Conservation (phyloP, 30 jellyfish, hydroid and myxozoan species). For the Rhopilema esculentum region DNA sequence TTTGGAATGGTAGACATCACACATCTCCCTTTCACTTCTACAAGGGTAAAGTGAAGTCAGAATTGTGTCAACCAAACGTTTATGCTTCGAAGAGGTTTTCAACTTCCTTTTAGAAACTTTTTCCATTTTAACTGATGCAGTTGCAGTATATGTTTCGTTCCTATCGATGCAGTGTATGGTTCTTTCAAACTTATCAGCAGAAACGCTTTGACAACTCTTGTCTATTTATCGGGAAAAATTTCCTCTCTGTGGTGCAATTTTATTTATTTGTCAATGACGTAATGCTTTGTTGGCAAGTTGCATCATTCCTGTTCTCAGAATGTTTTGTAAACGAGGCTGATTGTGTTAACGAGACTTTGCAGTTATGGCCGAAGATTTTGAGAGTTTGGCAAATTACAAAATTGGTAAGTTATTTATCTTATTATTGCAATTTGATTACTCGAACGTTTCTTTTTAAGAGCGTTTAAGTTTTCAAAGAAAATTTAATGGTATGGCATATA, state of each 20-base stretch:
- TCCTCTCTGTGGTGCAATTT: slow-evolving; percentile 32
- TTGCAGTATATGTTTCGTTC: too few relatives aligned
- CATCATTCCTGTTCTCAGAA: too few relatives aligned
- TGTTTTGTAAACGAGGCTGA: slow-evolving; percentile 19
- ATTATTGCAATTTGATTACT: neutral
- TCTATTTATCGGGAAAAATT: neutral
- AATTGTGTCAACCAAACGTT: neutral
- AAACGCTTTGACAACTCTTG: neutral
- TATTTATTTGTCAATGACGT: slow-evolving; percentile 12
- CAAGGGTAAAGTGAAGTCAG: neutral
- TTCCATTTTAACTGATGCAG: neutral
- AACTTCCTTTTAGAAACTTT: neutral
- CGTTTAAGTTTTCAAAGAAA: too few relatives aligned
- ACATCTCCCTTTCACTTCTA: neutral
- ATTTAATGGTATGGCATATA: too few relatives aligned
- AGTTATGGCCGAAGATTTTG: slow-evolving; percentile 72
- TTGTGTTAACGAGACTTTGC: slow-evolving; percentile 7
- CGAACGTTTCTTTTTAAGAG: too few relatives aligned
- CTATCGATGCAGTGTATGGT: too few relatives aligned
- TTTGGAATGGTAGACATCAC: neutral
- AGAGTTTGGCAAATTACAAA: slow-evolving; percentile 7
- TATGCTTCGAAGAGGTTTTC: neutral
- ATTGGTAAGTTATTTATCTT: slow-evolving; percentile 6
- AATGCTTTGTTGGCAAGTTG: neutral
- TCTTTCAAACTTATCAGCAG: too few relatives aligned